phyloP scores from a whole-genome alignment of 2,888 invertebrate genomes.

The Torymus aiolomorphi region DNA sequence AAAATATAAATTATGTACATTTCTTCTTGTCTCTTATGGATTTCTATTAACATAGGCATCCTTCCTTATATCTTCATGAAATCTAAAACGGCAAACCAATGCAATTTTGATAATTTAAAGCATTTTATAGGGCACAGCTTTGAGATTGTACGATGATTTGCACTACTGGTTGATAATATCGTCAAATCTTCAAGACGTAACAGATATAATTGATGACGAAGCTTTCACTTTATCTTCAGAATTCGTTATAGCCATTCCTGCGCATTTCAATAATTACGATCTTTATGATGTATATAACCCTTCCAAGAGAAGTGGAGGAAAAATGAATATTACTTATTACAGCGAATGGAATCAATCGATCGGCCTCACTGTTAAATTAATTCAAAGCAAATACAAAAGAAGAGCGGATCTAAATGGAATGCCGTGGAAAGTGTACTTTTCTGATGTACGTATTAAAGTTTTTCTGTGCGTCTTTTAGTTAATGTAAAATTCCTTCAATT shows the following conservation, averaged over 20 bases:
- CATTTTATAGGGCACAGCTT: too few relatives aligned
- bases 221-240: slow-evolving; percentile 62
- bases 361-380: slow-evolving; percentile 26
- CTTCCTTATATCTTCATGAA: too few relatives aligned
- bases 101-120: too few relatives aligned
- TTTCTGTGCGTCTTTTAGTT: too few relatives aligned
- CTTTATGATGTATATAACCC: slow-evolving; percentile 38
- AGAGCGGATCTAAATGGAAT: neutral
- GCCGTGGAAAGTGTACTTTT: too few relatives aligned
- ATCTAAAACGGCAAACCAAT: too few relatives aligned
- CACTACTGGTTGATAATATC: too few relatives aligned
- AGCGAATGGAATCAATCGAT: slow-evolving; percentile 46
- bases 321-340: slow-evolving; percentile 14
- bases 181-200: slow-evolving; percentile 39
- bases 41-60: too few relatives aligned
- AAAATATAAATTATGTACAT: too few relatives aligned
- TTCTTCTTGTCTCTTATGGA: too few relatives aligned
- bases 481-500: neutral
- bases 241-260: slow-evolving; percentile 59
- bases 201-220: slow-evolving; percentile 58
- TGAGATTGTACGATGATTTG: too few relatives aligned
- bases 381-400: slow-evolving; percentile 24
- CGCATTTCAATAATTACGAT: neutral
- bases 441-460: too few relatives aligned
- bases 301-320: neutral